Conservation (phyloP, 2,113 vertebrate genomes). For the Ceyx margarethae region DNA sequence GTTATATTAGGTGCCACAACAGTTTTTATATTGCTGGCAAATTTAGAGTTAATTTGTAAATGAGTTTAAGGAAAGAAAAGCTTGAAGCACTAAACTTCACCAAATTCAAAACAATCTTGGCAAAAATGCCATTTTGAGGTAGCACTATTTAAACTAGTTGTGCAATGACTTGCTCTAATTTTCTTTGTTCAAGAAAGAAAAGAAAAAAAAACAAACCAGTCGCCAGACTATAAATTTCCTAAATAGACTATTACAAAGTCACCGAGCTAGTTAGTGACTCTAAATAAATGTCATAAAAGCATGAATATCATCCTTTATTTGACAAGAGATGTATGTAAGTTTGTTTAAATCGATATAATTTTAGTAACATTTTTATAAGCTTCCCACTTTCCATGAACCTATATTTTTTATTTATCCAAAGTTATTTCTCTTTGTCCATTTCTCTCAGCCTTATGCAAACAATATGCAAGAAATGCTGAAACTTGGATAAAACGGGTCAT, state of each 20-base stretch:
- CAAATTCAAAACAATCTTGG: constrained; percentile 72
- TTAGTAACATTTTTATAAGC: constrained; percentile 73
- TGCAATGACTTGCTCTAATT: constrained; percentile 79
- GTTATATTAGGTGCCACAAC: constrained; percentile 72
- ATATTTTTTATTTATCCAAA: constrained; percentile 76
- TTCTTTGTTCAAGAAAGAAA: constrained; percentile 77
- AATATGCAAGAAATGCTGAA: constrained; percentile 78
- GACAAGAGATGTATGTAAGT: constrained; percentile 77
- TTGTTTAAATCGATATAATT: constrained; percentile 76
- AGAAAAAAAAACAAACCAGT: constrained; percentile 66
- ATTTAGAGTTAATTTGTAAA: constrained; percentile 71
- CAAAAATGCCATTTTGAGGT: constrained; percentile 72
- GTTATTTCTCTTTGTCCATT: constrained; percentile 72
- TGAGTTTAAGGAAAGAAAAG: constrained; percentile 70
- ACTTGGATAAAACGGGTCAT: constrained; percentile 77
- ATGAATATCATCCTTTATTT: constrained; percentile 75
- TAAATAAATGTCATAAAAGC: constrained; percentile 76
- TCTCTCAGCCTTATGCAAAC: constrained; percentile 81
- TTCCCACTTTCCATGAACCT: constrained; percentile 69
- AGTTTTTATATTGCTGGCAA: constrained; percentile 71
- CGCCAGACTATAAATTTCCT: constrained; percentile 81
- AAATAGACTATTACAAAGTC: constrained; percentile 76
- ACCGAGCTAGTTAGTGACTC: constrained; percentile 79
- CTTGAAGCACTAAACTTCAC: constrained; percentile 75
- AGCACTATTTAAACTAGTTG: constrained; percentile 76